Percentiles rank a stretch among this genome's conserved stretches.
These are phyloP conservation scores for Labeo catla DNA, from an alignment of 2,113 vertebrate genomes.

Conservation along the genomic window DNA sequence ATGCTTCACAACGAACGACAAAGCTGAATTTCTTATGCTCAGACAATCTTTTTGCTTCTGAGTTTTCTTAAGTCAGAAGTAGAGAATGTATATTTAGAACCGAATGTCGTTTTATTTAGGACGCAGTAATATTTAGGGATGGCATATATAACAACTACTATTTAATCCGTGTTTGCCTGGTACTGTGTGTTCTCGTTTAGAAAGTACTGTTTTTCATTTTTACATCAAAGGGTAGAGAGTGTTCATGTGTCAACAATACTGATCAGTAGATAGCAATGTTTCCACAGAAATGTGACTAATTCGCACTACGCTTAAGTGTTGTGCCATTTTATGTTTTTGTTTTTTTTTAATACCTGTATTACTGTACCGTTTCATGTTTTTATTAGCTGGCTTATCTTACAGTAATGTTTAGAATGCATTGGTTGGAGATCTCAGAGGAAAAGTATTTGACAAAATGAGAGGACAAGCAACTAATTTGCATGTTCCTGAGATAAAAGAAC, in stretches of 20 bases:
- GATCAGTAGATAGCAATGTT: not conserved
- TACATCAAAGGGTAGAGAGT: not conserved
- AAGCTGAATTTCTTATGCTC: conserved; percentile 30
- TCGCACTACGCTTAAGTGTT: conserved; percentile 19
- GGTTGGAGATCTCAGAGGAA: not conserved
- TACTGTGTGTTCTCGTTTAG: not conserved
- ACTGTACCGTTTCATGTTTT: not conserved
- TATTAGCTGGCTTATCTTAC: not conserved
- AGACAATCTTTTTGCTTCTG: conserved; percentile 54
- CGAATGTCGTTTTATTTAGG: not conserved
- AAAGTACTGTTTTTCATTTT: not conserved
- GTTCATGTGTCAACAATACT: not conserved
- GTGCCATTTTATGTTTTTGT: not conserved
- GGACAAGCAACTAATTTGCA: not conserved
- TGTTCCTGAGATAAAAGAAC: not conserved
- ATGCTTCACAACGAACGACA: not conserved
- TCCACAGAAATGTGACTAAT: not conserved
- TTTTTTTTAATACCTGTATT: not conserved
- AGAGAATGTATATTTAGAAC: not conserved
- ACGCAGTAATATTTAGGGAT: not conserved
- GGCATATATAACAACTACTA: not conserved
- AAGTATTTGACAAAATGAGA: not conserved
- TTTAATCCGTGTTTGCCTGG: not conserved
- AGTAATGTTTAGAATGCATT: not conserved
- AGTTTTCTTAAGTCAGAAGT: not conserved